A percentile compares a stretch with the other conserved stretches of the same genome.
phyloP scores from a whole-genome alignment of 2,888 invertebrate genomes.

The Erpobdella octoculata region DNA sequence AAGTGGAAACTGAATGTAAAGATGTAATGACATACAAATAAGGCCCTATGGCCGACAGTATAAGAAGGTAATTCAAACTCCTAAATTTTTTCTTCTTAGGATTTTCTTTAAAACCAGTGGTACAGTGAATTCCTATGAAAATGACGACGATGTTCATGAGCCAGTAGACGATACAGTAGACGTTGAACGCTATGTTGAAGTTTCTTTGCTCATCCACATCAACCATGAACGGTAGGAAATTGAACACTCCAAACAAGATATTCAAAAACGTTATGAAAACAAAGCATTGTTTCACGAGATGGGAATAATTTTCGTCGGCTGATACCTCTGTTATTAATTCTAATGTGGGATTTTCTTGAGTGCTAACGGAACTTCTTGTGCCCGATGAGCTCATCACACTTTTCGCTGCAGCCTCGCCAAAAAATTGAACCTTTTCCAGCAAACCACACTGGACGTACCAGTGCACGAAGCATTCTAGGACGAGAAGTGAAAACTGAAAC shows the following conservation, averaged over 20 bases:
- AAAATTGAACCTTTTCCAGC: neutral
- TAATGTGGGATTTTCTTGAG: no score
- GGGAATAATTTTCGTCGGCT: neutral
- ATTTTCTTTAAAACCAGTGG: neutral
- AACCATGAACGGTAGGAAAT: neutral
- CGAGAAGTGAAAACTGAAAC: constrained; percentile 19
- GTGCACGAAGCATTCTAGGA: constrained; percentile 14
- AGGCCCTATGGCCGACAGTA: constrained; percentile 7
- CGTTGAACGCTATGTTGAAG: neutral
- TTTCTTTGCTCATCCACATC: neutral
- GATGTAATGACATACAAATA: neutral
- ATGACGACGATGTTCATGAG: neutral
- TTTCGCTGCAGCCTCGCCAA: no score
- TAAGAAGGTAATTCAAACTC: constrained; percentile 16
- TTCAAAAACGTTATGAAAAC: constrained; percentile 16
- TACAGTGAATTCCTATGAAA: neutral
- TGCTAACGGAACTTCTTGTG: neutral
- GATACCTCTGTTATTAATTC: no score
- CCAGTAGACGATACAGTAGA: constrained; percentile 14
- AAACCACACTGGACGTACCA: constrained; percentile 19
- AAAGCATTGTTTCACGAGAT: neutral
- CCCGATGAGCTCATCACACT: neutral
- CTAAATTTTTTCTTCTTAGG: neutral
- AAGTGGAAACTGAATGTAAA: neutral
- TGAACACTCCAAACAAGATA: constrained; percentile 11